These are phyloP conservation scores for Triplophysa yarkandensis DNA, from an alignment of 2,797 vertebrate species.

Conservation along the genomic window DNA sequence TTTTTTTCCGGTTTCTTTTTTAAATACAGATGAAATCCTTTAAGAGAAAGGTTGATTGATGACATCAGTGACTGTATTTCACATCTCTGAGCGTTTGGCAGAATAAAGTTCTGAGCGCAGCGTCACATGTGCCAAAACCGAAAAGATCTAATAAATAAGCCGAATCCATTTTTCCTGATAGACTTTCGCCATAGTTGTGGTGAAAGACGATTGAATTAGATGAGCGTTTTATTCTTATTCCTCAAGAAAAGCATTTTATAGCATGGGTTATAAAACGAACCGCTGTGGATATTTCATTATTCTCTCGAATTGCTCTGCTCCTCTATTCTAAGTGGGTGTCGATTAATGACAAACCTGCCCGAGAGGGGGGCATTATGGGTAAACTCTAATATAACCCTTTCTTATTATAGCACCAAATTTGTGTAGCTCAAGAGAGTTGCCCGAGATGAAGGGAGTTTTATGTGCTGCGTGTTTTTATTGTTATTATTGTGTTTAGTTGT, in stretches of 20 bases:
- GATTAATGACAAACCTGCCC: conserved; percentile 26
- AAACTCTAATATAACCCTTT: background rate
- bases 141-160: conserved; percentile 74
- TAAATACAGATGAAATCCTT: background rate
- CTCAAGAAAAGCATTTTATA: conserved; percentile 58
- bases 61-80: too few species aligned
- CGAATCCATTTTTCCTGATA: conserved; percentile 70
- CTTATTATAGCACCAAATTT: conserved; percentile 31
- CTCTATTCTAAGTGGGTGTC: conserved; percentile 3
- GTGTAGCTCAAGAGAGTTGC: conserved; percentile 1
- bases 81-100: background rate
- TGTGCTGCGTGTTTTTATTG: background rate
- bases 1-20: background rate
- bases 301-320: conserved; percentile 31
- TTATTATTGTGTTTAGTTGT: background rate
- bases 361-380: conserved; percentile 13
- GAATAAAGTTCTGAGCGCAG: background rate
- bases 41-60: too few species aligned
- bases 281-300: conserved; percentile 48
- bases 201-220: conserved; percentile 77
- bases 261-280: conserved; percentile 57
- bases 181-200: conserved; percentile 67
- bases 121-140: conserved; percentile 61
- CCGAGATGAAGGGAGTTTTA: conserved; percentile 12
- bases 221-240: conserved; percentile 55